Evolutionary conservation across 64 coral and sea anemone species (phyloP).

Genomic region (Astreopora myriophthalma): DNA sequence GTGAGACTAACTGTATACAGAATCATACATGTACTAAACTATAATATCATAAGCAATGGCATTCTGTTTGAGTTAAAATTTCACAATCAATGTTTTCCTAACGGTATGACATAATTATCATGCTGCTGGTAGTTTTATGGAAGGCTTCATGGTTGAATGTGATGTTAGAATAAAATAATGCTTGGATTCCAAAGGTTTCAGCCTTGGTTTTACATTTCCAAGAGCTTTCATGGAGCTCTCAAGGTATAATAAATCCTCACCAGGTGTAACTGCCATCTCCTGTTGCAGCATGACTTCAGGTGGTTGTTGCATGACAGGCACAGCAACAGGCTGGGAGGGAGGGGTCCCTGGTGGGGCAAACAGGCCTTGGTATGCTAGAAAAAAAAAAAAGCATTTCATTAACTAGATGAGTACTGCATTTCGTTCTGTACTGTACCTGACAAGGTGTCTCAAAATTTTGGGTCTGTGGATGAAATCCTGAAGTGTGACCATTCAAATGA

Average conservation of each 20-base stretch:
- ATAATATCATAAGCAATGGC: too few relatives aligned
- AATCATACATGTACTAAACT: too few relatives aligned
- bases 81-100: too few relatives aligned
- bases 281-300: slow-evolving; percentile 27
- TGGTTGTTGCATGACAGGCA: slow-evolving; percentile 3
- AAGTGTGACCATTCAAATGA: background rate
- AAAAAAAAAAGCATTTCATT: background rate
- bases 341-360: slow-evolving; percentile 46
- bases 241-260: background rate
- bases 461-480: too few relatives aligned
- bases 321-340: background rate
- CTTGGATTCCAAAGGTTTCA: background rate
- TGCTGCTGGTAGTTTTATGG: too few relatives aligned
- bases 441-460: background rate
- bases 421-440: background rate
- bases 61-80: too few relatives aligned
- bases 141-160: too few relatives aligned
- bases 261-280: slow-evolving; percentile 21
- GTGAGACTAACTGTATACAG: too few relatives aligned
- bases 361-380: slow-evolving; percentile 23
- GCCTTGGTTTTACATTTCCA: background rate
- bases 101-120: too few relatives aligned
- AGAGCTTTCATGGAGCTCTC: background rate
- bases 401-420: background rate
- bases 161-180: too few relatives aligned